phyloP scores from a whole-genome alignment of 2,797 vertebrate species.

The Falco berigora region DNA sequence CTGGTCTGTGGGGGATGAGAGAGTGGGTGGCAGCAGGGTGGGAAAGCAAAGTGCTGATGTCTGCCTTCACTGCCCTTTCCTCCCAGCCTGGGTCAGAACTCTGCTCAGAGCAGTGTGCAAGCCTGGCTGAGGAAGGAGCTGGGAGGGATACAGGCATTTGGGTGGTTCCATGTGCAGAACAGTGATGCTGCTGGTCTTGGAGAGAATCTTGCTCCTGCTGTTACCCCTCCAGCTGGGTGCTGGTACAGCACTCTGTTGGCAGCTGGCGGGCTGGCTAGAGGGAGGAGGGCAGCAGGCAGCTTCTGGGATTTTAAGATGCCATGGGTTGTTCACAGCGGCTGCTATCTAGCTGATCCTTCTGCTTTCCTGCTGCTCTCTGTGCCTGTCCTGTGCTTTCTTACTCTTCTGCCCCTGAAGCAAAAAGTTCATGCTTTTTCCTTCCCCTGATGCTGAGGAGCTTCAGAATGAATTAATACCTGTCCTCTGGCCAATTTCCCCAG shows the following conservation, averaged over 20 bases:
- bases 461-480: neutral
- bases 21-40: neutral
- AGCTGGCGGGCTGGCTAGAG: neutral
- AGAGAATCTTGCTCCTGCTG: neutral
- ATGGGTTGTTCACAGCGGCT: neutral
- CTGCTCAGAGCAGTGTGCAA: neutral
- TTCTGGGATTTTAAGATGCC: neutral
- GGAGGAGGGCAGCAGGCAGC: neutral
- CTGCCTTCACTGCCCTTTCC: neutral
- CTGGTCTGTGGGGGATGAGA: neutral
- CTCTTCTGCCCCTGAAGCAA: neutral
- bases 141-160: neutral
- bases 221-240: neutral
- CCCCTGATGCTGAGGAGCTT: neutral
- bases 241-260: neutral
- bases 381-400: neutral
- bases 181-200: neutral
- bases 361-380: neutral
- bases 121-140: neutral
- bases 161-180: neutral
- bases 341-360: neutral
- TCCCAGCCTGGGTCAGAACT: neutral
- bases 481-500: neutral
- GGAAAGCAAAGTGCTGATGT: neutral
- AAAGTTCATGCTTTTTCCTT: neutral